phyloP scores from a whole-genome alignment of 92 coral and sea anemone species.

The Porites rus region DNA sequence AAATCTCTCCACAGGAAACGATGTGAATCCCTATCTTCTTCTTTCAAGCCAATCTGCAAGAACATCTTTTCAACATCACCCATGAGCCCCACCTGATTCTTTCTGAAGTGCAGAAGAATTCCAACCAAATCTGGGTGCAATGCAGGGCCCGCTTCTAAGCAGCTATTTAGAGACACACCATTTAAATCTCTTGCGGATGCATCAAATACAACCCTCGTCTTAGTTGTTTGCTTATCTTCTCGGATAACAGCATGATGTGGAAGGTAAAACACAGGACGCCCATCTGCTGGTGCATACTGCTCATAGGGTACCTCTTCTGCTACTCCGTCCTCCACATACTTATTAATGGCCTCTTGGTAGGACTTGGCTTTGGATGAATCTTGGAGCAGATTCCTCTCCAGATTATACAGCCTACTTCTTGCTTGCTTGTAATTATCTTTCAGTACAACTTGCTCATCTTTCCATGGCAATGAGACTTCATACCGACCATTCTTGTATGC shows the following conservation, averaged over 20 bases:
- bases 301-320: conserved; percentile 46
- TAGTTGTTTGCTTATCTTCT: conserved; percentile 41
- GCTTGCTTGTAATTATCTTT: conserved; percentile 27
- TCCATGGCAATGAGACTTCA: conserved; percentile 48
- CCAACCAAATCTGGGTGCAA: conserved; percentile 35
- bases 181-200: conserved; percentile 12
- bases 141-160: conserved; percentile 48
- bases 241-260: conserved; percentile 29
- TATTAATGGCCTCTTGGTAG: conserved; percentile 34
- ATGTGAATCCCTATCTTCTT: too few relatives aligned
- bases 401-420: conserved; percentile 6
- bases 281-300: conserved; percentile 18
- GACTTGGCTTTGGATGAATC: neutral
- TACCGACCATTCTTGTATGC: conserved; percentile 30
- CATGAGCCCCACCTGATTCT: conserved; percentile 33
- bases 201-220: conserved; percentile 63
- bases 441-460: neutral
- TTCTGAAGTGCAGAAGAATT: conserved; percentile 45
- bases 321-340: conserved; percentile 26
- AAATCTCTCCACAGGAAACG: too few relatives aligned
- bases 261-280: conserved; percentile 40
- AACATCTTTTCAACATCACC: too few relatives aligned
- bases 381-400: conserved; percentile 35
- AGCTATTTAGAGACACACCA: conserved; percentile 46
- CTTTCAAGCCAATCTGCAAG: too few relatives aligned